These are phyloP conservation scores for Sialia sialis DNA, from an alignment of 2,113 vertebrate genomes.

Conservation along the genomic window DNA sequence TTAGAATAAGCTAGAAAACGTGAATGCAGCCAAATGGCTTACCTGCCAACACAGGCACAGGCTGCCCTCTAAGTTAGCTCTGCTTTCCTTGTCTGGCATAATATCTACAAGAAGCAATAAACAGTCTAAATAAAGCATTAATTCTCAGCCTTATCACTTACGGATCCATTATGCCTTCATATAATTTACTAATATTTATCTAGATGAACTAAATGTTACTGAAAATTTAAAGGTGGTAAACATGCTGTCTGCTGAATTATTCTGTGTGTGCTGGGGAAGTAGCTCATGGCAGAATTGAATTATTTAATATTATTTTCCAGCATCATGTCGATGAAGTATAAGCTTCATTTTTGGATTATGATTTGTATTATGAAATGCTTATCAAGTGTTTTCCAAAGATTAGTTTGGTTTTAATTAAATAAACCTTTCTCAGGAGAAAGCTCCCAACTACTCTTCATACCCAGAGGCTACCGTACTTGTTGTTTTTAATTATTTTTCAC, in stretches of 20 bases:
- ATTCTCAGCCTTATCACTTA: conserved; percentile 30
- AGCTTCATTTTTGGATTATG: conserved; percentile 77
- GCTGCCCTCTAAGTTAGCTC: conserved; percentile 25
- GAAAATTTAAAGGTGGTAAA: conserved; percentile 55
- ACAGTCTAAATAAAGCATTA: conserved; percentile 31
- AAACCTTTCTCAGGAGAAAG: conserved; percentile 83
- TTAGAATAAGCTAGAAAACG: not conserved
- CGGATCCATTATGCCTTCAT: conserved; percentile 10
- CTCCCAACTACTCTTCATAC: conserved; percentile 72
- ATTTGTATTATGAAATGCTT: conserved; percentile 87
- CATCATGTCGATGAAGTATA: conserved; percentile 45
- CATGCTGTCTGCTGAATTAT: conserved; percentile 61
- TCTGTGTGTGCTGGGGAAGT: conserved; percentile 12
- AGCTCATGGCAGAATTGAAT: conserved; percentile 69
- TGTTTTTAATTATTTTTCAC: conserved; percentile 88
- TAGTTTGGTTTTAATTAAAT: conserved; percentile 89
- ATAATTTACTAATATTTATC: conserved; percentile 55
- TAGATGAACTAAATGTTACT: conserved; percentile 47
- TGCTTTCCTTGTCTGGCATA: not conserved
- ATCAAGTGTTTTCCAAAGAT: conserved; percentile 84
- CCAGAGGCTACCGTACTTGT: conserved; percentile 81
- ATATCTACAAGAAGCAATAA: conserved; percentile 32
- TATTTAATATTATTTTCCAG: conserved; percentile 73
- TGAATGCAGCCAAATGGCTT: not conserved
- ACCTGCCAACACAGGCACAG: conserved; percentile 13